Percentiles rank a stretch among this genome's conserved stretches.
Conservation (phyloP, 1,140 invertebrate species). For the Drosophila virilis region DNA sequence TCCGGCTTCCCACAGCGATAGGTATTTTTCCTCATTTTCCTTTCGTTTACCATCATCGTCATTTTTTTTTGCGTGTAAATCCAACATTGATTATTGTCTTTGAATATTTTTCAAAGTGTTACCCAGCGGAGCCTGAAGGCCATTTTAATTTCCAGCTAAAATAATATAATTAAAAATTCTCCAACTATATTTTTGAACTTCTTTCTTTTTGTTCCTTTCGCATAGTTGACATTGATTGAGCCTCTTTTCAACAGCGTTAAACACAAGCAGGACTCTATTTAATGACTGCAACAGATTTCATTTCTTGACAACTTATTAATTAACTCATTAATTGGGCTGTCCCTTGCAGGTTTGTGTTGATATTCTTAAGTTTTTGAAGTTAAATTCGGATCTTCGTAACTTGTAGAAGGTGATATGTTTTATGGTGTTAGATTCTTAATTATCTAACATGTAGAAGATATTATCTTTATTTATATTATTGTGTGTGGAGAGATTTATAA, state of each 20-base stretch:
- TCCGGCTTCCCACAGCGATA: constrained; percentile 36
- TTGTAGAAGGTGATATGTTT: too few relatives aligned
- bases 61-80: constrained; percentile 3
- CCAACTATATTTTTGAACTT: background rate
- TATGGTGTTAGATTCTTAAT: too few relatives aligned
- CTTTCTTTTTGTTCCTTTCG: background rate
- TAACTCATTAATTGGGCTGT: background rate
- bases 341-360: background rate
- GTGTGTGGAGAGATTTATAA: too few relatives aligned
- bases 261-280: background rate
- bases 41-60: constrained; percentile 3
- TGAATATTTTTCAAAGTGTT: constrained; percentile 10
- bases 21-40: constrained; percentile 44
- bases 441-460: too few relatives aligned
- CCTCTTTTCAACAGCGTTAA: background rate
- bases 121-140: background rate
- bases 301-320: constrained; percentile 10
- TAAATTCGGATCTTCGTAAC: background rate
- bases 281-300: background rate
- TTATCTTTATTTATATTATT: too few relatives aligned
- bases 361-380: background rate
- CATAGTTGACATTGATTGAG: constrained; percentile 26
- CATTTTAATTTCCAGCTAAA: constrained; percentile 7
- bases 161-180: constrained; percentile 25
- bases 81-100: constrained; percentile 38